Evolutionary conservation across 2,888 invertebrate species (phyloP).

Genomic region (Ganaspis brasiliensis): DNA sequence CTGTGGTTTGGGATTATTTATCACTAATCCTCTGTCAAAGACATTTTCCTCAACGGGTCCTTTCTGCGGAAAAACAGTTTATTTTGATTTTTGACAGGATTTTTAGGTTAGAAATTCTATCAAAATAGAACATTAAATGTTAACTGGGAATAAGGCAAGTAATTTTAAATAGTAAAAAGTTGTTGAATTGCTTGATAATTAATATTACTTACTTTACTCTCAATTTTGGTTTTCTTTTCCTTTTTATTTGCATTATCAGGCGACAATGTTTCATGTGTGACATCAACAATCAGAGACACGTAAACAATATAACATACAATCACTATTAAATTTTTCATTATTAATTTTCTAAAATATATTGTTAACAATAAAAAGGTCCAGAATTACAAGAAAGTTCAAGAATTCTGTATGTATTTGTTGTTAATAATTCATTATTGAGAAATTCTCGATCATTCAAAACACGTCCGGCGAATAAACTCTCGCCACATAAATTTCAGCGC

Average conservation of each 20-base stretch:
- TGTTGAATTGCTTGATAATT: conserved; percentile 37
- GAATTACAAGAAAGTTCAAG: no score
- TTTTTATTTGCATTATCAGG: conserved; percentile 58
- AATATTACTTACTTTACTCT: conserved; percentile 59
- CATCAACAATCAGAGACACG: not conserved
- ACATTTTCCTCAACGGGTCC: conserved; percentile 86
- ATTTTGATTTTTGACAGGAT: not conserved
- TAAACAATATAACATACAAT: not conserved
- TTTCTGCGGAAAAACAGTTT: conserved; percentile 63
- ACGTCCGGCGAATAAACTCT: no score
- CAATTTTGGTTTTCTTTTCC: conserved; percentile 56
- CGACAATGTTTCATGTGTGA: conserved; percentile 54
- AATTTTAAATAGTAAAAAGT: not conserved
- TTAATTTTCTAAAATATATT: conserved; percentile 4
- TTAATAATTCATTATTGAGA: no score
- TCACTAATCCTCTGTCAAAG: conserved; percentile 87
- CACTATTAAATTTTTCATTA: not conserved
- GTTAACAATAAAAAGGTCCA: not conserved
- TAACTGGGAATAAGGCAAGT: not conserved
- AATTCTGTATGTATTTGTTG: no score
- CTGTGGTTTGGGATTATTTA: conserved; percentile 85
- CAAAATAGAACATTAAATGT: not conserved
- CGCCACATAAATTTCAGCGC: no score
- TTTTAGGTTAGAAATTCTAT: conserved; percentile 34
- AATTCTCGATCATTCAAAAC: no score